Evolutionary conservation across 2,113 vertebrate genomes (phyloP).

Genomic region (Octodon degus): DNA sequence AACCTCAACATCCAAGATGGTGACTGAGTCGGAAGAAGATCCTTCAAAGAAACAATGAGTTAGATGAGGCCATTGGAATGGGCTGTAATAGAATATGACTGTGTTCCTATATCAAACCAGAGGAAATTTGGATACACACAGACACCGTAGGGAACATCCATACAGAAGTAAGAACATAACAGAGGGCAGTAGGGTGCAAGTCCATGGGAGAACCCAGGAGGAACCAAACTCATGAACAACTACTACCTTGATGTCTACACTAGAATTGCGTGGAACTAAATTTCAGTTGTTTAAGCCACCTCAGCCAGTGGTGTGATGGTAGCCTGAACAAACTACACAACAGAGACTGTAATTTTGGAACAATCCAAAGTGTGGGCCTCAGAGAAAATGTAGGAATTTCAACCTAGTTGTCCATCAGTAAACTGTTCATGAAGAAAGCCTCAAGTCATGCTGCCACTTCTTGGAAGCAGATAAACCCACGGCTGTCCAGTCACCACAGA

Average conservation of each 20-base stretch:
- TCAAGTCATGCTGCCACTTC: neutral
- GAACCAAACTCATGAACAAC: neutral
- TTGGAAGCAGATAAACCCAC: neutral
- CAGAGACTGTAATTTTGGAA: conserved; percentile 6
- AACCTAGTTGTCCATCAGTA: neutral
- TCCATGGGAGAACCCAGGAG: neutral
- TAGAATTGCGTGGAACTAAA: neutral
- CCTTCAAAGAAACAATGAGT: neutral
- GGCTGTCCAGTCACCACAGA: neutral
- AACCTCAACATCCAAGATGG: neutral
- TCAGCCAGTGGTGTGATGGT: neutral
- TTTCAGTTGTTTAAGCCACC: neutral
- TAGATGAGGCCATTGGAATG: neutral
- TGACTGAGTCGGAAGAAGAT: neutral
- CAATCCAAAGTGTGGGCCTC: neutral
- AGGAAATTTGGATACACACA: neutral
- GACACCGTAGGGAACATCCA: neutral
- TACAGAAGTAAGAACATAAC: neutral
- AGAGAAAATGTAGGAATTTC: neutral
- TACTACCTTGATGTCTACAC: neutral
- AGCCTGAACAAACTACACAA: neutral
- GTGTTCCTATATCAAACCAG: neutral
- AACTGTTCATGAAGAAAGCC: neutral
- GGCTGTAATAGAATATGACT: neutral
- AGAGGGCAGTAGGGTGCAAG: neutral